Evolutionary conservation across 37 sponge, comb jelly and placozoan species (phyloP).

Genomic region (Oopsacas minuta): DNA sequence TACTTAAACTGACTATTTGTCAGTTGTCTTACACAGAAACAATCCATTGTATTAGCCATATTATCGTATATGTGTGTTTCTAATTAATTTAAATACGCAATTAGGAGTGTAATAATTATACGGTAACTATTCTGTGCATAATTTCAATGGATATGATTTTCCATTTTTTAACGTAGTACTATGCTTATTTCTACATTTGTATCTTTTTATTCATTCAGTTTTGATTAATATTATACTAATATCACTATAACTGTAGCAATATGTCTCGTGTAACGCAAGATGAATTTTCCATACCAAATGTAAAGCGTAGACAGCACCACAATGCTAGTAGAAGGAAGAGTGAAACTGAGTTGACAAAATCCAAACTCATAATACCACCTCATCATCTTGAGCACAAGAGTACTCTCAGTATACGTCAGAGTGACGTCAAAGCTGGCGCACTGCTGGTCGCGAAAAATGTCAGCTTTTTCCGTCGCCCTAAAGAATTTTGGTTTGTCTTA

Average conservation of each 20-base stretch:
- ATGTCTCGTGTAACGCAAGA: neutral
- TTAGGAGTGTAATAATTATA: too few relatives aligned
- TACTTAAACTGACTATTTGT: too few relatives aligned
- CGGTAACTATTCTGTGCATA: too few relatives aligned
- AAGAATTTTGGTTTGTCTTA: constrained; percentile 10
- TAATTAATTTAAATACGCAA: too few relatives aligned
- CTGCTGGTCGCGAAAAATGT: neutral
- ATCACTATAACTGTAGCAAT: neutral
- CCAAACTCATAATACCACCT: neutral
- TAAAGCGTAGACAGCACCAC: neutral
- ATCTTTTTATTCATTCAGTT: too few relatives aligned
- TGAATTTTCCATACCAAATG: neutral
- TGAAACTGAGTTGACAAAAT: neutral
- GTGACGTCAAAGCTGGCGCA: neutral
- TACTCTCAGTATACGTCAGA: neutral
- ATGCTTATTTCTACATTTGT: too few relatives aligned
- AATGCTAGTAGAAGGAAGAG: neutral
- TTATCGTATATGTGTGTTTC: too few relatives aligned
- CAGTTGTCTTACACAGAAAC: too few relatives aligned
- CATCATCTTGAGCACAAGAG: neutral
- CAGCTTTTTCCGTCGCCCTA: neutral
- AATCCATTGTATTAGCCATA: too few relatives aligned
- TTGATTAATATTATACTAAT: too few relatives aligned
- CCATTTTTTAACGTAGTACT: too few relatives aligned
- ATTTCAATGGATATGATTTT: too few relatives aligned